Conservation (phyloP, 1,140 invertebrate genomes). For the Coelopa frigida region DNA sequence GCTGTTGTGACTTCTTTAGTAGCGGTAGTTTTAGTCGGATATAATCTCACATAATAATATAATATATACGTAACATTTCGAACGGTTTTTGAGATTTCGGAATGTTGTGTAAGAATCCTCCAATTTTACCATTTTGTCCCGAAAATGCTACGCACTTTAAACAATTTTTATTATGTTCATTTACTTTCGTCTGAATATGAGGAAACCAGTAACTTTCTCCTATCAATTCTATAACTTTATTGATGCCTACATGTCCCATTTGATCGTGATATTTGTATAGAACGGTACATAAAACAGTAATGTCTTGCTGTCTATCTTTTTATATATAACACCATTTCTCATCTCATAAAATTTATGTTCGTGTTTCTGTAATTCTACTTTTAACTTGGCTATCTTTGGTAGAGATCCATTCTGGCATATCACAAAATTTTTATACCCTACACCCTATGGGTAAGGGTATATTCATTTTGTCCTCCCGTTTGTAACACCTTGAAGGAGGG, state of each 20-base stretch:
- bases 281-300: constrained; percentile 32
- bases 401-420: constrained; percentile 24
- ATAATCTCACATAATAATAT: constrained; percentile 22
- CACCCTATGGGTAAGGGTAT: too few relatives aligned
- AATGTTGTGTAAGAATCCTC: constrained; percentile 29
- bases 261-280: constrained; percentile 30
- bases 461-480: too few relatives aligned
- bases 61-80: constrained; percentile 31
- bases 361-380: constrained; percentile 20
- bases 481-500: too few relatives aligned
- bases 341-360: constrained; percentile 23
- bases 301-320: constrained; percentile 18
- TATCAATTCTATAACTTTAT: constrained; percentile 40
- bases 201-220: constrained; percentile 39
- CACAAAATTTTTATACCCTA: too few relatives aligned
- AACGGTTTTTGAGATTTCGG: constrained; percentile 18
- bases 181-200: constrained; percentile 27
- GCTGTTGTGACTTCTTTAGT: constrained; percentile 22
- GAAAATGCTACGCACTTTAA: constrained; percentile 26
- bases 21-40: constrained; percentile 10
- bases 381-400: constrained; percentile 36
- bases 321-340: constrained; percentile 21
- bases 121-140: constrained; percentile 34
- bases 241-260: constrained; percentile 35
- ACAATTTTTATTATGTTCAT: constrained; percentile 29